These are phyloP conservation scores for Esox niger DNA, from an alignment of 2,113 vertebrate genomes.

Conservation along the genomic window DNA sequence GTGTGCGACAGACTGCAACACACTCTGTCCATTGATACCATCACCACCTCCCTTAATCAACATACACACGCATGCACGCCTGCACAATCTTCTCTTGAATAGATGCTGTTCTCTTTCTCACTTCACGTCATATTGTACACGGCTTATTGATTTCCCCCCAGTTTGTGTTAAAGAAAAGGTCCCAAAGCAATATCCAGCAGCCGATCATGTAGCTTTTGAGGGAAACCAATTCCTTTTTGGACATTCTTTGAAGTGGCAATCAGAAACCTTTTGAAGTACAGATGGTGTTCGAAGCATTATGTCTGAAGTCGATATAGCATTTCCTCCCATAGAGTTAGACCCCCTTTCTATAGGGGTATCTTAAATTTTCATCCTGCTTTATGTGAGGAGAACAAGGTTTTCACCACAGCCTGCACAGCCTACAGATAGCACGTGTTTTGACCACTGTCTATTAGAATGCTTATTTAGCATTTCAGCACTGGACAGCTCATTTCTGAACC, in stretches of 20 bases:
- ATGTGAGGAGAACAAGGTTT: not conserved
- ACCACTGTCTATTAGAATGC: not conserved
- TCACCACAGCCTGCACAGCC: not conserved
- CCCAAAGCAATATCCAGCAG: conserved; percentile 1
- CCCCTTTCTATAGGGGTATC: not conserved
- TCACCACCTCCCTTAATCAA: not conserved
- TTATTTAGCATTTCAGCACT: not conserved
- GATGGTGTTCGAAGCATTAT: not conserved
- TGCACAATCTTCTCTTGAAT: not conserved
- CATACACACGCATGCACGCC: not conserved
- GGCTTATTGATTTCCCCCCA: not conserved
- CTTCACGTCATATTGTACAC: no score
- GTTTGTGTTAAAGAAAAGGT: not conserved
- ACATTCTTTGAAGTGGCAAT: not conserved
- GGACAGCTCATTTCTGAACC: conserved; percentile 12
- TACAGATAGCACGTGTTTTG: not conserved
- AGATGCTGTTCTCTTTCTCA: no score
- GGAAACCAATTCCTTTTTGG: not conserved
- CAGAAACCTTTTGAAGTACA: not conserved
- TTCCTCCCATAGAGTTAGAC: not conserved
- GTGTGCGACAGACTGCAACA: conserved; percentile 7
- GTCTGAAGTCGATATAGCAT: not conserved
- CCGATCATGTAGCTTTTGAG: not conserved
- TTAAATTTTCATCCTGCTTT: not conserved
- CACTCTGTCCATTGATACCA: conserved; percentile 18